Conservation (phyloP, 2,797 vertebrate genomes). For the Clarias fuscus region DNA sequence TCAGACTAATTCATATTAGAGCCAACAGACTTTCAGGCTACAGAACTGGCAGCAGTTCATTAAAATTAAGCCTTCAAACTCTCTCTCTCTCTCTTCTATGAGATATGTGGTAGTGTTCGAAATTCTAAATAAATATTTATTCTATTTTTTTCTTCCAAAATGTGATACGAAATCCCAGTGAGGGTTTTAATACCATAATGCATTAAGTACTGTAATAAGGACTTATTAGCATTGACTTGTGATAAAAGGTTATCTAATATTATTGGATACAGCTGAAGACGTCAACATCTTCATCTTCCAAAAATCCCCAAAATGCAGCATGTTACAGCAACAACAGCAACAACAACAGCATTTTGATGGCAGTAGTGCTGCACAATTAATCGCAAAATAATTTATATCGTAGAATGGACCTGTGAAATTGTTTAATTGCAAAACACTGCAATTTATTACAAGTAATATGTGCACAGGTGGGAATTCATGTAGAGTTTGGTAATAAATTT, state of each 20-base stretch:
- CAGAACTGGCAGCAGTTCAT: constrained; percentile 30
- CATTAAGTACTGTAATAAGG: constrained; percentile 16
- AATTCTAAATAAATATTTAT: constrained; percentile 45
- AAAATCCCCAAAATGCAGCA: background rate
- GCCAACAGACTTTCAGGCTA: constrained; percentile 26
- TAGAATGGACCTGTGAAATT: no score
- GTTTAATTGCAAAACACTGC: no score
- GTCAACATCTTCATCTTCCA: constrained; percentile 27
- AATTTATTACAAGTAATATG: no score
- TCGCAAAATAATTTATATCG: no score
- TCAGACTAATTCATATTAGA: constrained; percentile 58
- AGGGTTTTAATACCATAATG: background rate
- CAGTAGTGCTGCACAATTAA: no score
- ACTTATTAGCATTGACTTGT: constrained; percentile 32
- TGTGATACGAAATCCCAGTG: constrained; percentile 9
- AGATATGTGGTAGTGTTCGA: constrained; percentile 37
- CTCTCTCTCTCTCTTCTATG: constrained; percentile 15
- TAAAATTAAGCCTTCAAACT: constrained; percentile 48
- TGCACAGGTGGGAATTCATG: no score
- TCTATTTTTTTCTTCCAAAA: constrained; percentile 38
- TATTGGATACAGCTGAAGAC: constrained; percentile 9
- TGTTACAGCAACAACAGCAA: background rate
- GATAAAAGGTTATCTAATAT: constrained; percentile 21
- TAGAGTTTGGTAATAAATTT: no score
- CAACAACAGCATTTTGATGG: no score